Conservation (phyloP, 2,888 invertebrate species). For the Macrostomum cliftonense region DNA sequence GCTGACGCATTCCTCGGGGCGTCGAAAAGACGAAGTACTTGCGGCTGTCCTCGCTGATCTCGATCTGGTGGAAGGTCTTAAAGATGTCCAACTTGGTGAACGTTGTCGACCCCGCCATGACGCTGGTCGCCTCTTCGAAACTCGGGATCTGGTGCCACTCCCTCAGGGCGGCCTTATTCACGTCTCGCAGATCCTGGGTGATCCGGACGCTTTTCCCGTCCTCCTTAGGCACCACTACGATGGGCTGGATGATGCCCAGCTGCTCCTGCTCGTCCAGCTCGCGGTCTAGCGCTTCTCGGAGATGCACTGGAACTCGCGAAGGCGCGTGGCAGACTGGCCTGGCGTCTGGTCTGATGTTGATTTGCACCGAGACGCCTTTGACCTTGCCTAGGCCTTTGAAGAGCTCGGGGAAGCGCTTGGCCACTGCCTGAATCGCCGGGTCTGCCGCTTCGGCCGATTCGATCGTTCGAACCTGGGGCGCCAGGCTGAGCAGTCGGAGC, state of each 20-base stretch:
- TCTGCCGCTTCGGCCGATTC: no score
- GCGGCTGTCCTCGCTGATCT: constrained; percentile 2
- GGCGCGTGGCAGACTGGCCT: constrained; percentile 12
- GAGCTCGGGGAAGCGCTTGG: constrained; percentile 1
- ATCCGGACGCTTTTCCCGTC: constrained; percentile 15
- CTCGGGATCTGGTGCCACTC: constrained; percentile 8
- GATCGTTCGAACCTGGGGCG: no score
- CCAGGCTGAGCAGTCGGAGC: no score
- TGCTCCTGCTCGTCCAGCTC: constrained; percentile 10
- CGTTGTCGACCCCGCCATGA: neutral
- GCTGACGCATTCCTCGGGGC: constrained; percentile 1
- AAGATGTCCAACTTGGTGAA: constrained; percentile 5
- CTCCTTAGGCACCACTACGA: constrained; percentile 14
- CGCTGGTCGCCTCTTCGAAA: constrained; percentile 1
- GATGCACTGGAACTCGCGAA: constrained; percentile 6
- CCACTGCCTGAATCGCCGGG: no score
- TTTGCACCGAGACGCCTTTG: constrained; percentile 8
- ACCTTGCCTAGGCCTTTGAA: constrained; percentile 12
- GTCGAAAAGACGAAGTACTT: neutral
- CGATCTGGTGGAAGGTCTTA: constrained; percentile 7
- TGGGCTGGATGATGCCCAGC: constrained; percentile 13
- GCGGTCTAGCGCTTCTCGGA: constrained; percentile 9
- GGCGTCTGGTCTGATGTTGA: constrained; percentile 9
- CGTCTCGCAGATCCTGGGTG: constrained; percentile 16
- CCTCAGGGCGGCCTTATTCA: constrained; percentile 13